A percentile compares a stretch with the other conserved stretches of the same genome.
Conservation (phyloP, 2,888 invertebrate species). For the Agonopterix alstromeriana region DNA sequence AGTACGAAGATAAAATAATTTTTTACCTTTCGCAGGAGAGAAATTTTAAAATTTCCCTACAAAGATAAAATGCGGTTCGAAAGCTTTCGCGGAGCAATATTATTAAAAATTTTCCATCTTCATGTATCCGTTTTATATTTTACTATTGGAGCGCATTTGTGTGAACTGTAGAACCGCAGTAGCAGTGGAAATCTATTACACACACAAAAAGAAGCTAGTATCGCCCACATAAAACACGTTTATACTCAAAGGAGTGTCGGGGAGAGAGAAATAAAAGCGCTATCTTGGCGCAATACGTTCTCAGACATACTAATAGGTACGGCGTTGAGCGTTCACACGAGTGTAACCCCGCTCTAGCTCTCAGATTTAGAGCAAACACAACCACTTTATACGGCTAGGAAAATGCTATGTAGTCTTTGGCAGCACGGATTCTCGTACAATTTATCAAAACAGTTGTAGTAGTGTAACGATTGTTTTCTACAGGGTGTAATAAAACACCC, state of each 20-base stretch:
- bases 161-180: slow-evolving; percentile 17
- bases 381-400: slow-evolving; percentile 31
- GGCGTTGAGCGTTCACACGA: slow-evolving; percentile 8
- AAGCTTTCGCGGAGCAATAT: slow-evolving; percentile 9
- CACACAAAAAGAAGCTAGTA: slow-evolving; percentile 6
- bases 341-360: slow-evolving; percentile 20
- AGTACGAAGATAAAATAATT: slow-evolving; percentile 3
- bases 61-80: slow-evolving; percentile 8
- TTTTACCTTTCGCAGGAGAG: slow-evolving; percentile 5
- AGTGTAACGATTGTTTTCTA: too few species aligned
- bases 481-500: too few species aligned
- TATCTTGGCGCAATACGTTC: slow-evolving; percentile 47
- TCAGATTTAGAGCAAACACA: slow-evolving; percentile 34
- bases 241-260: slow-evolving; percentile 34
- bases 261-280: slow-evolving; percentile 46
- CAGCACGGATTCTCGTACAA: background rate
- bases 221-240: slow-evolving; percentile 18
- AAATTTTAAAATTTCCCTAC: slow-evolving; percentile 13
- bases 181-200: slow-evolving; percentile 15
- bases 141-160: too few species aligned
- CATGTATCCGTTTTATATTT: too few species aligned
- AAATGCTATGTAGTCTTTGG: slow-evolving; percentile 10
- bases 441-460: too few species aligned
- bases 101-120: slow-evolving; percentile 7
- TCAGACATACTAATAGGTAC: slow-evolving; percentile 35